Base-by-base conservation (phyloP, 2,797 vertebrate genomes). In the Enteromius radiatus region DNA sequence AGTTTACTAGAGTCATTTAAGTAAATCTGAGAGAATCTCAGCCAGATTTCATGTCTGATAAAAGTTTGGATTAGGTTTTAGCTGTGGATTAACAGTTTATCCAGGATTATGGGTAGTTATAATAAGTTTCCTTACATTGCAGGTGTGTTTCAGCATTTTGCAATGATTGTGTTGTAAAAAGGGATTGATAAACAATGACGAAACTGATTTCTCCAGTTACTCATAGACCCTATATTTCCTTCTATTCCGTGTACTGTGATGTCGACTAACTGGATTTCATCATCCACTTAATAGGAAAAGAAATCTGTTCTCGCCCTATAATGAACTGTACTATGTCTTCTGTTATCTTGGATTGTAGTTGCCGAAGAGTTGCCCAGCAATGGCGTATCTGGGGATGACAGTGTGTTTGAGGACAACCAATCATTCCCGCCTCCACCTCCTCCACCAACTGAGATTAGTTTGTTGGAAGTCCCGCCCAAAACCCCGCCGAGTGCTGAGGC, bases 401-500 rank as follows among this genome's bases (percentile, higher is more conserved):
- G 93, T 73, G 91, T 90, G 86, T 93, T 91, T 70, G 95, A 96
- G 84, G 95, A 96, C 87, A 91, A 92, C 73, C 93, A 92, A 14
- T 77, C 92, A 80, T 97, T 97, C 82, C 93, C 95, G 1, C 81
- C 81, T 76, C 81, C 80, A 26, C 95, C 96, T 78, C 95, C 96
- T 88, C 94, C 96, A 17, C 86, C 91, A 84, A 92, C 91, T 56
- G 97, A 98, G 92, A 94, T 95, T 84, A 96, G 92, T 90, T 94
- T 95, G 90, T 91, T 96, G 83, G 96, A 97, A 91, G 86, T 96
- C 90, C 92, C 94, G 70, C 92, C 96, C 82, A 96, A 96, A 93
- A 93, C 90, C 81, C 88, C 85, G 1, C 86, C 89, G 10, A 49
- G 89, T 45, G 68, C 87, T 0, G 96, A 97, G 63, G 79, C 84